A percentile compares a stretch with the other conserved stretches of the same genome.
These are phyloP conservation scores for Dascyllus trimaculatus DNA, from an alignment of 2,113 vertebrate species.

Conservation along the genomic window DNA sequence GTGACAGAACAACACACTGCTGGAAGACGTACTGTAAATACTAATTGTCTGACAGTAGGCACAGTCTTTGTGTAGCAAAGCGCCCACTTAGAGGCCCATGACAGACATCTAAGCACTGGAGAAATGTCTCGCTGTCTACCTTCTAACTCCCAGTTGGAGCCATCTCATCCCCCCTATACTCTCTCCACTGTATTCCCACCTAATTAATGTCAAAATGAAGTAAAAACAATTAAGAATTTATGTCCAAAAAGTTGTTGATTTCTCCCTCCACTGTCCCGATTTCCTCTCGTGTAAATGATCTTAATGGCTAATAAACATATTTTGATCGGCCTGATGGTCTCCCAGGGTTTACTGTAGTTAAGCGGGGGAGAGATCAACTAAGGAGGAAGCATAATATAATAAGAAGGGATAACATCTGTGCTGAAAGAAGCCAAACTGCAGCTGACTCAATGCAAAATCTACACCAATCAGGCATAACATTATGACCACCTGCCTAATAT, in stretches of 20 bases:
- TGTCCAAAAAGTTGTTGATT: conserved; percentile 38
- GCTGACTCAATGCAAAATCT: conserved; percentile 23
- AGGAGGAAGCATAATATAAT: conserved; percentile 50
- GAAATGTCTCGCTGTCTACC: conserved; percentile 42
- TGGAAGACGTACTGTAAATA: conserved; percentile 14
- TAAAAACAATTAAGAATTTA: conserved; percentile 53
- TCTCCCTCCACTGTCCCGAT: conserved; percentile 17
- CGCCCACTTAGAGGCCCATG: conserved; percentile 45
- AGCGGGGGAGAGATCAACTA: conserved; percentile 33
- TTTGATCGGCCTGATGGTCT: conserved; percentile 63
- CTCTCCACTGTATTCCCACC: conserved; percentile 24
- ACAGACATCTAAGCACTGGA: conserved; percentile 50
- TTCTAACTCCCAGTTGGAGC: conserved; percentile 37
- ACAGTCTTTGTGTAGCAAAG: conserved; percentile 7
- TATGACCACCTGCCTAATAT: no score
- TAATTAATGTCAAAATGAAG: conserved; percentile 72
- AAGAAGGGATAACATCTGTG: conserved; percentile 66
- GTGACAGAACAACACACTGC: background rate
- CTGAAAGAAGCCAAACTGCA: conserved; percentile 45
- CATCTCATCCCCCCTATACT: conserved; percentile 19
- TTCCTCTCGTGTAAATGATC: conserved; percentile 8
- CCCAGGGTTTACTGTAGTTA: conserved; percentile 39
- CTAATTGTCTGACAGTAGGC: conserved; percentile 41
- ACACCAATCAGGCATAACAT: no score
- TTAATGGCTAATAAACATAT: conserved; percentile 62